phyloP scores from a whole-genome alignment of 1,140 invertebrate genomes.

The Diabrotica undecimpunctata region DNA sequence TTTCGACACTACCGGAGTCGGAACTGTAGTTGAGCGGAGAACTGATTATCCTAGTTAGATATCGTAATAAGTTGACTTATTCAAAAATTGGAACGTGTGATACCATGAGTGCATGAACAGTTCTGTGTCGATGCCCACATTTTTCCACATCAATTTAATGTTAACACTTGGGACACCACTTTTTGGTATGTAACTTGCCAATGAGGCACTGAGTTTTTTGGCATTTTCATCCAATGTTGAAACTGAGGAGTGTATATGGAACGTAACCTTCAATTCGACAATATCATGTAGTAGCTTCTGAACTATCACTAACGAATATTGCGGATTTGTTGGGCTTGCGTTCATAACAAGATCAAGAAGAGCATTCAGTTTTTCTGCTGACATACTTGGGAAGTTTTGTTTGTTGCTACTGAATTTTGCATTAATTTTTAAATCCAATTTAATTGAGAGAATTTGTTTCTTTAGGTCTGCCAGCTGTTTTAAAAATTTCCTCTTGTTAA shows the following conservation, averaged over 20 bases:
- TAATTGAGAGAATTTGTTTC: conserved; percentile 50
- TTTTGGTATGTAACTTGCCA: conserved; percentile 29
- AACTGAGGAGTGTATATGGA: conserved; percentile 63
- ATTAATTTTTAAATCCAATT: conserved; percentile 33
- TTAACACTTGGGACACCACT: conserved; percentile 50
- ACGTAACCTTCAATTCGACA: conserved; percentile 52
- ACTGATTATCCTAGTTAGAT: conserved; percentile 48
- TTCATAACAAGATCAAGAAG: conserved; percentile 64
- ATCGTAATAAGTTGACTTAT: conserved; percentile 55
- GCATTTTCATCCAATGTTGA: conserved; percentile 45
- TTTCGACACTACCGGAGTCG: conserved; percentile 40
- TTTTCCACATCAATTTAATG: conserved; percentile 72
- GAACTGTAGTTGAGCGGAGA: conserved; percentile 44
- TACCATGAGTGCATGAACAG: too few relatives aligned
- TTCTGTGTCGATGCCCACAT: conserved; percentile 52
- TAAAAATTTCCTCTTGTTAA: conserved; percentile 63
- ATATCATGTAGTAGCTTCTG: conserved; percentile 52
- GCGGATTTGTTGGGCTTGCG: conserved; percentile 60
- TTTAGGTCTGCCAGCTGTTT: conserved; percentile 60
- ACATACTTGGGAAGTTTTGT: too few relatives aligned
- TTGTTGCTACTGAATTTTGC: too few relatives aligned
- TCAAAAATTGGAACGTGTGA: conserved; percentile 49
- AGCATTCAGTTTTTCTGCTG: neutral
- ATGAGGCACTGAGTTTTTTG: conserved; percentile 38
- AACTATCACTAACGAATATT: conserved; percentile 63